phyloP scores from a whole-genome alignment of 30 jellyfish, hydroid and myxozoan genomes.

The Hydra vulgaris region DNA sequence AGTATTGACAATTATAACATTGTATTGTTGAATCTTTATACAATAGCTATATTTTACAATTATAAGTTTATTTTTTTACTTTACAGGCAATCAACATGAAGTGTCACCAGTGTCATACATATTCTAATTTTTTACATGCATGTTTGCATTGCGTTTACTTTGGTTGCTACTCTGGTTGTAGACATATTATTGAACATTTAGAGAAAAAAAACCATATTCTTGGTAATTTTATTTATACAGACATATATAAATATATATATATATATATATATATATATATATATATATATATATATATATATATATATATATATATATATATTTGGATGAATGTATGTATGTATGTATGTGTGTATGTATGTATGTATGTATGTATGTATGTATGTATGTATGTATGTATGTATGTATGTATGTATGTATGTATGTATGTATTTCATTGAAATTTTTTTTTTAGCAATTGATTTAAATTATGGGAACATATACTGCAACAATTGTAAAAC shows the following conservation, averaged over 20 bases:
- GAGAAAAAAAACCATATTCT: slow-evolving; percentile 63
- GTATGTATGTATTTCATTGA: background rate
- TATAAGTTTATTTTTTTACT: background rate
- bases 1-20: too few relatives aligned
- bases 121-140: slow-evolving; percentile 65
- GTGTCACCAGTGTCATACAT: slow-evolving; percentile 90
- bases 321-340: too few relatives aligned
- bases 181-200: slow-evolving; percentile 70
- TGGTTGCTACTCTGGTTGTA: slow-evolving; percentile 85
- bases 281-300: too few relatives aligned
- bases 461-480: slow-evolving; percentile 67
- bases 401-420: too few relatives aligned
- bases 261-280: too few relatives aligned
- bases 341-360: too few relatives aligned
- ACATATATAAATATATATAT: too few relatives aligned
- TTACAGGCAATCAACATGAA: slow-evolving; percentile 71
- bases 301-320: too few relatives aligned
- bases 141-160: slow-evolving; percentile 84
- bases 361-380: too few relatives aligned
- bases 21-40: too few relatives aligned
- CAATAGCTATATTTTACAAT: too few relatives aligned
- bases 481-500: slow-evolving; percentile 57
- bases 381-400: too few relatives aligned
- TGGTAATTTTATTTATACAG: slow-evolving; percentile 29
- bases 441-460: slow-evolving; percentile 39